Evolutionary conservation across 2,113 vertebrate genomes (phyloP).

Genomic region (Chlamydotis undulata): DNA sequence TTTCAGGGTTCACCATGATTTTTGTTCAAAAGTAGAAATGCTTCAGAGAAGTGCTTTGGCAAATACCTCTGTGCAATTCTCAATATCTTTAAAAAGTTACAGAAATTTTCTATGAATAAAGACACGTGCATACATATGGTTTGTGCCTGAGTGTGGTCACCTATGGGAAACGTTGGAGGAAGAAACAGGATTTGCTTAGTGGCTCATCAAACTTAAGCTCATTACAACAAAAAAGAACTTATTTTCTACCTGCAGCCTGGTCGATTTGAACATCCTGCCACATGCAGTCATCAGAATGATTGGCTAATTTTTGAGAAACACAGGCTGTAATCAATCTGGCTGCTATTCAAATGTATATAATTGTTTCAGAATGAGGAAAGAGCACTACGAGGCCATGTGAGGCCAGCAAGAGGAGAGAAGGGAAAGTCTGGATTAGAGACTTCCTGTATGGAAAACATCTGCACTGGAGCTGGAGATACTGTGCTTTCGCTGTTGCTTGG

Average conservation of each 20-base stretch:
- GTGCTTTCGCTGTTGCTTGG: neutral
- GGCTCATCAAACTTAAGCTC: neutral
- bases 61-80: neutral
- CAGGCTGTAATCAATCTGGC: neutral
- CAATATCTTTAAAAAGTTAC: neutral
- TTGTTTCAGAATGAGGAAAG: constrained; percentile 44
- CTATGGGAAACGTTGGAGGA: neutral
- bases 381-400: neutral
- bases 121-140: neutral
- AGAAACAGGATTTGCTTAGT: neutral
- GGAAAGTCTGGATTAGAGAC: constrained; percentile 47
- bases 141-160: neutral
- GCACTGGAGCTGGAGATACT: neutral
- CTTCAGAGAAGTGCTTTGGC: neutral
- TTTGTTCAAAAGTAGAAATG: neutral
- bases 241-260: neutral
- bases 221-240: neutral
- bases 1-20: neutral
- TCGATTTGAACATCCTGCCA: neutral
- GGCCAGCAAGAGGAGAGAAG: constrained; percentile 30
- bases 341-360: constrained; percentile 24
- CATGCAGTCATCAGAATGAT: neutral
- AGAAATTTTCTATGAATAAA: neutral
- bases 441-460: constrained; percentile 71
- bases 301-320: neutral